Conservation (phyloP, 2,113 vertebrate genomes). For the Xiphorhynchus elegans region DNA sequence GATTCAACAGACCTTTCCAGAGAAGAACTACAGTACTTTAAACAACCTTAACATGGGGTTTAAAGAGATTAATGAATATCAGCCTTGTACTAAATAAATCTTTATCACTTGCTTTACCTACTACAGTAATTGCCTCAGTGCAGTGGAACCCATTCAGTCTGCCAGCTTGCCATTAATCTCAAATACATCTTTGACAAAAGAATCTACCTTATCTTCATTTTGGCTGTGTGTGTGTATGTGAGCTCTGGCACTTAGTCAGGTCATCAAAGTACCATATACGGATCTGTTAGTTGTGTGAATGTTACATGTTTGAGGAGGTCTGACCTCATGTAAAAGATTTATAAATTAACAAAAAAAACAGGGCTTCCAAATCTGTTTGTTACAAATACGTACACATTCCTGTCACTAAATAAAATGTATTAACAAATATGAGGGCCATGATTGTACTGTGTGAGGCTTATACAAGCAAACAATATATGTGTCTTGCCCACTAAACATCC, state of each 20-base stretch:
- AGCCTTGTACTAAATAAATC: conserved; percentile 65
- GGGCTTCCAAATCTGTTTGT: not conserved
- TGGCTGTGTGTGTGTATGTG: not conserved
- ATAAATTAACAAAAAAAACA: not conserved
- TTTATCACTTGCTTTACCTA: conserved; percentile 52
- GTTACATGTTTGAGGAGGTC: not conserved
- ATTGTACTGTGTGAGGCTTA: not conserved
- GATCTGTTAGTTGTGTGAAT: not conserved
- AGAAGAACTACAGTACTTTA: conserved; percentile 68
- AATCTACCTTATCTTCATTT: conserved; percentile 37
- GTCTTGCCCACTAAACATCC: not conserved
- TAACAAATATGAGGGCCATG: not conserved
- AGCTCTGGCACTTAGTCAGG: conserved; percentile 14
- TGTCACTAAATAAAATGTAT: not conserved
- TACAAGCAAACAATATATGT: not conserved
- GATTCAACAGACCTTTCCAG: conserved; percentile 70
- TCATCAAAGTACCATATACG: not conserved
- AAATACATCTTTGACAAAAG: conserved; percentile 52
- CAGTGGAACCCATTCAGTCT: conserved; percentile 13
- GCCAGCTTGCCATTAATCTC: conserved; percentile 54
- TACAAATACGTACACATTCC: not conserved
- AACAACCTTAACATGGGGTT: conserved; percentile 65
- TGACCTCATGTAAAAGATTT: not conserved
- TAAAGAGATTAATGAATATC: conserved; percentile 73
- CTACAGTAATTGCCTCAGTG: conserved; percentile 46